These are phyloP conservation scores for Mus spicilegus DNA, from an alignment of 2,113 vertebrate genomes.

Conservation along the genomic window DNA sequence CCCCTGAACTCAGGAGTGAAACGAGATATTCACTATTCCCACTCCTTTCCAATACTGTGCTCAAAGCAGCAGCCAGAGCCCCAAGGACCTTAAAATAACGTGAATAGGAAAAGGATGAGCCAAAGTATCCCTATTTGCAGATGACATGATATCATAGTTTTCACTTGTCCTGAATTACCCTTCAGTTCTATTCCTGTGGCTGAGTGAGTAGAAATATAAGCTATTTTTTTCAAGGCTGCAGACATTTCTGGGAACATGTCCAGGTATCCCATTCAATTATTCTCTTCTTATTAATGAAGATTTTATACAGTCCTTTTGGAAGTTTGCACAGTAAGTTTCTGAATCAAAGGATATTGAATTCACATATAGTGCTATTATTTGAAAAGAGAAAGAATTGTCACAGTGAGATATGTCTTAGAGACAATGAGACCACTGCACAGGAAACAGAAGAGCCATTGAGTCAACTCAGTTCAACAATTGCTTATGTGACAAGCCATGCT, in stretches of 20 bases:
- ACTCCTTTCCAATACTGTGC: background rate
- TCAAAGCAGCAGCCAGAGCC: background rate
- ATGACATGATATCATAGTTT: background rate
- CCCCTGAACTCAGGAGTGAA: background rate
- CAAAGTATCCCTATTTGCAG: background rate
- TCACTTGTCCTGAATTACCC: background rate
- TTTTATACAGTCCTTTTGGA: slow-evolving; percentile 50
- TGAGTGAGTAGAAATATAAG: slow-evolving; percentile 12
- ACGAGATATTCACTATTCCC: too few species aligned
- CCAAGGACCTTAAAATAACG: background rate
- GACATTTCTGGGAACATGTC: slow-evolving; percentile 57
- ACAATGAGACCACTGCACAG: background rate
- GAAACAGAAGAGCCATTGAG: background rate
- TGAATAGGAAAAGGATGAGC: background rate
- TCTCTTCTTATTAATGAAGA: slow-evolving; percentile 46
- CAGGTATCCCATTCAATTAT: slow-evolving; percentile 51
- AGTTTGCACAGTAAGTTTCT: slow-evolving; percentile 30
- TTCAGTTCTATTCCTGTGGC: slow-evolving; percentile 37
- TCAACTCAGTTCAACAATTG: background rate
- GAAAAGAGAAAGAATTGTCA: slow-evolving; percentile 18
- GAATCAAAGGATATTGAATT: slow-evolving; percentile 39
- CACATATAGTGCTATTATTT: background rate
- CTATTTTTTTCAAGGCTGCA: background rate
- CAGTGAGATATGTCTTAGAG: background rate
- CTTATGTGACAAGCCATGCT: background rate